Conservation (phyloP, 2,113 vertebrate genomes). For the Carassius auratus region DNA sequence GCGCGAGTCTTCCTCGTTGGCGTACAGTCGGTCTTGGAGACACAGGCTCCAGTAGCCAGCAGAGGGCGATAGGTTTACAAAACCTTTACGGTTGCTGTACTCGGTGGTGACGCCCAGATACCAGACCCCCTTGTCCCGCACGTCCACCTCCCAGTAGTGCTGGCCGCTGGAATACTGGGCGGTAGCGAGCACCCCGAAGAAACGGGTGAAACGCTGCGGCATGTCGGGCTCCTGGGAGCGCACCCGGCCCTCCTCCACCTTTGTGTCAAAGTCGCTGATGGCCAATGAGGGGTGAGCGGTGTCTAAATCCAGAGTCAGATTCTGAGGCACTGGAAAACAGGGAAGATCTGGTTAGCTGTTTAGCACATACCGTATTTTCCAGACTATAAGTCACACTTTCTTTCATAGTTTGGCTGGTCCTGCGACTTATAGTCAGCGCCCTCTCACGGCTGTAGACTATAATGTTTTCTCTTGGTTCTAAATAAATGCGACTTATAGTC, state of each 20-base stretch:
- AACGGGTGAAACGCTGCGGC: conserved; percentile 75
- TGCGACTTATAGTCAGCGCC: no score
- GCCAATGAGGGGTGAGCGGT: conserved; percentile 75
- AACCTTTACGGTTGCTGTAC: conserved; percentile 80
- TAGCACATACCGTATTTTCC: no score
- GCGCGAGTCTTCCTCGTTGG: conserved; percentile 76
- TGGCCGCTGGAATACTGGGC: conserved; percentile 75
- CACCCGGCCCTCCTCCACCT: conserved; percentile 74
- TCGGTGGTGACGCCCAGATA: conserved; percentile 79
- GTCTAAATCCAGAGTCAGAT: conserved; percentile 77
- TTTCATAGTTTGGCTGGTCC: no score
- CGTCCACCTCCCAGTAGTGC: conserved; percentile 83
- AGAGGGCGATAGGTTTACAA: conserved; percentile 73
- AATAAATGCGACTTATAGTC: no score
- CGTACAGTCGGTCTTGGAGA: conserved; percentile 77
- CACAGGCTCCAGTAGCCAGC: conserved; percentile 80
- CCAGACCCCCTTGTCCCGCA: conserved; percentile 80
- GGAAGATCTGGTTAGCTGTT: not conserved
- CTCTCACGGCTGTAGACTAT: no score
- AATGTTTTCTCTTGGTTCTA: no score
- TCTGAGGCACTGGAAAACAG: conserved; percentile 75
- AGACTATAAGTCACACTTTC: no score
- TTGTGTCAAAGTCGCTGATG: conserved; percentile 78
- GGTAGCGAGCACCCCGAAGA: conserved; percentile 75
- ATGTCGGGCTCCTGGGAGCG: conserved; percentile 74